phyloP scores from a whole-genome alignment of 2,797 vertebrate genomes.

The Pelochelys cantorii region DNA sequence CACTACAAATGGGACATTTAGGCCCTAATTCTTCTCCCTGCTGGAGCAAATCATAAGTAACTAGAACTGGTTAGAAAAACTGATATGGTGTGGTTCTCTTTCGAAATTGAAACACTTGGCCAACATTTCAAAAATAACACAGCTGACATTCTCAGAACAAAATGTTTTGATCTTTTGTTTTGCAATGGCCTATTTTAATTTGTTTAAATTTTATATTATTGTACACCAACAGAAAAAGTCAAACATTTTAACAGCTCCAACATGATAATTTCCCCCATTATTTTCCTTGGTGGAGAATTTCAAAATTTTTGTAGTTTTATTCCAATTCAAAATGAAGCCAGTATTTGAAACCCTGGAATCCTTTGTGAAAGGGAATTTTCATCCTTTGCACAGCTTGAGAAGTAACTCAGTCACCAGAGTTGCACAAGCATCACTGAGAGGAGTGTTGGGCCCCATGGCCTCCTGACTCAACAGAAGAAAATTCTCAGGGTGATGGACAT shows the following conservation, averaged over 20 bases:
- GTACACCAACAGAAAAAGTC: neutral
- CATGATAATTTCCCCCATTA: neutral
- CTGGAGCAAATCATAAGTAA: slow-evolving; percentile 28
- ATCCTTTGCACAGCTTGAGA: neutral
- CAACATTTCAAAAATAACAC: neutral
- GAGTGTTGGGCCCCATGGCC: neutral
- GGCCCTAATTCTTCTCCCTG: slow-evolving; percentile 14
- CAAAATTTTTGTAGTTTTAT: neutral
- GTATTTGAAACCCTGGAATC: neutral
- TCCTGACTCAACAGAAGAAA: too few species aligned
- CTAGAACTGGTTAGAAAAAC: neutral
- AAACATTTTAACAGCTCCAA: neutral
- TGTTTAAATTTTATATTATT: neutral
- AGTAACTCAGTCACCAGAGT: neutral
- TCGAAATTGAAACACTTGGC: neutral
- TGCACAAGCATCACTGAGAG: neutral
- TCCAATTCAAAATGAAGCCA: neutral
- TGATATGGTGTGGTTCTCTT: neutral
- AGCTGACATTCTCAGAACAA: neutral
- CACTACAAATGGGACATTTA: slow-evolving; percentile 9
- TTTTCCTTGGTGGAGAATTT: neutral
- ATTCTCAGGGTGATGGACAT: neutral
- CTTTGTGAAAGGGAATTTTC: neutral
- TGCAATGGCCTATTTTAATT: neutral
- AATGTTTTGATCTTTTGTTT: neutral